phyloP scores from a whole-genome alignment of 2,888 invertebrate species.

The Anorthoa munda region DNA sequence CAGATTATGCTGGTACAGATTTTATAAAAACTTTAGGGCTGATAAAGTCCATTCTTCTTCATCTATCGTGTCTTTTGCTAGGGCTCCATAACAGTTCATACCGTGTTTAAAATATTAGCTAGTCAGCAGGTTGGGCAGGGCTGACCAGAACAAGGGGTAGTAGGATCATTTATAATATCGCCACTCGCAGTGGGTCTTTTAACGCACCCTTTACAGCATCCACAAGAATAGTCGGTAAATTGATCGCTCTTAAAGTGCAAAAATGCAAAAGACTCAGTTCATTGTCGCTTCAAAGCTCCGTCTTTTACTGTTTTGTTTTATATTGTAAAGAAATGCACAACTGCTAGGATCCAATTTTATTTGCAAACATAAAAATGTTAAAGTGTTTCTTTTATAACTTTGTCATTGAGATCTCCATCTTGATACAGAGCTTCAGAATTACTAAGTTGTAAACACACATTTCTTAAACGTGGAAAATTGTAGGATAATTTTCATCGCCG shows the following conservation, averaged over 20 bases:
- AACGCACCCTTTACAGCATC: not conserved
- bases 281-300: not conserved
- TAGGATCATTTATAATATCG: constrained; percentile 4
- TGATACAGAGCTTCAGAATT: not conserved
- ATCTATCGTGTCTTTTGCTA: not conserved
- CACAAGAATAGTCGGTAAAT: not conserved
- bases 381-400: not conserved
- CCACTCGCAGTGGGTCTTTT: not conserved
- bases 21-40: not conserved
- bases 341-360: not conserved
- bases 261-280: constrained; percentile 2
- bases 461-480: constrained; percentile 11
- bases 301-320: constrained; percentile 13
- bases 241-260: constrained; percentile 1
- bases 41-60: not conserved
- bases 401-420: not conserved
- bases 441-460: not conserved
- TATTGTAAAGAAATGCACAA: constrained; percentile 19
- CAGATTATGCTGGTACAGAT: too few relatives aligned
- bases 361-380: not conserved
- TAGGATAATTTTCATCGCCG: constrained; percentile 19
- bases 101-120: not conserved
- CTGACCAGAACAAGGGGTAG: too few relatives aligned
- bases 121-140: not conserved
- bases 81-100: not conserved